phyloP scores from a whole-genome alignment of 2,113 vertebrate genomes.

The Prinia subflava region DNA sequence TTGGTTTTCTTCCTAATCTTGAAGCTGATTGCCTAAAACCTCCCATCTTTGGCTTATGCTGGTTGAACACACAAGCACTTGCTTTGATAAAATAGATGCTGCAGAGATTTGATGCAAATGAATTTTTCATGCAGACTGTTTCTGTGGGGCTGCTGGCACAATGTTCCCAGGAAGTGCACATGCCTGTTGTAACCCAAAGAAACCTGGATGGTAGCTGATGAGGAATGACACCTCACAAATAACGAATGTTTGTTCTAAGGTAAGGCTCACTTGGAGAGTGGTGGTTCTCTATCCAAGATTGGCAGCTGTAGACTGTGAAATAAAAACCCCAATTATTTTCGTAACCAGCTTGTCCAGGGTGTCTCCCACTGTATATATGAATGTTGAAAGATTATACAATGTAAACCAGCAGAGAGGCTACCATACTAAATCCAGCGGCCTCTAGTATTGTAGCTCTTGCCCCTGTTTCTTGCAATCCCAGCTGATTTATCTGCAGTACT shows the following conservation, averaged over 20 bases:
- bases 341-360: not conserved
- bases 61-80: not conserved
- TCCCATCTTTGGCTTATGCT: slow-evolving; percentile 20
- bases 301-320: not conserved
- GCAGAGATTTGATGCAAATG: not conserved
- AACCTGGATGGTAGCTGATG: not conserved
- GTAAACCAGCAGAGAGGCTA: not conserved
- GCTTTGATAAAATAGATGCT: slow-evolving; percentile 49
- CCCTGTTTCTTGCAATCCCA: not conserved
- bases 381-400: not conserved
- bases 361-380: not conserved
- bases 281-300: not conserved
- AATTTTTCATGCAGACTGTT: slow-evolving; percentile 40
- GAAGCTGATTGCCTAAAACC: slow-evolving; percentile 32
- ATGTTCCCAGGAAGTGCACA: not conserved
- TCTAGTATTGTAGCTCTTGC: not conserved
- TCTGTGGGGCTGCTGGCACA: not conserved
- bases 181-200: not conserved
- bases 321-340: not conserved
- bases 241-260: not conserved
- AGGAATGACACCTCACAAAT: not conserved
- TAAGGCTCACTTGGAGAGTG: not conserved
- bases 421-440: not conserved
- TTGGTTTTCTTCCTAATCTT: not conserved
- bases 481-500: slow-evolving; percentile 3